Evolutionary conservation across 2,888 invertebrate species (phyloP), one percentile per base, ranked within the genome.

Genomic region (Caenorhabditis drosophilae): DNA sequence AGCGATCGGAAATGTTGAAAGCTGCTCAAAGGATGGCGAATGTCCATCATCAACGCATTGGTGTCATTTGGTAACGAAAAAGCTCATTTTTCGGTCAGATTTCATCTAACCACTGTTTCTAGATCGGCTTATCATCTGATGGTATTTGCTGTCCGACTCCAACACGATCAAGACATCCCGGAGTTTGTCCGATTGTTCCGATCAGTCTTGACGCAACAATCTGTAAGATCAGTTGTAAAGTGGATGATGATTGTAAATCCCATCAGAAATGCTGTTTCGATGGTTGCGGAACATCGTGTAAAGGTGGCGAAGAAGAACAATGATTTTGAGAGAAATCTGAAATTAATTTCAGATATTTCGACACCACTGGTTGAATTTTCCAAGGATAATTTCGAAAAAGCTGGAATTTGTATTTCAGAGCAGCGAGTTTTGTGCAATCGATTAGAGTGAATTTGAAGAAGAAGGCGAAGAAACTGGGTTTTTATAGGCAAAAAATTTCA

Each of bases 201-300:
- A 67, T 73, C 23, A 58, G 58, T 15, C 41, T 68, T 15, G 67
- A 67, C 34, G 53, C 53, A 3, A 53, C 44, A 31, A 50, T 67
- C 55, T 67, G 67, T 50, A 45, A 60, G 23, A 50, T 69, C 12
- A 53, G 61, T 36, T 77, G 77, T 44, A 42, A 60, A 20, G 66
- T 70, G 2, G 76, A 77, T 48, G 67, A 70, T 42, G 73, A 77
- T 40, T 77, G 76, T 44, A 41, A 64, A 6, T 34, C 52, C 7
- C 53, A 55, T 22, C 72, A 76, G 57, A 79, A 77, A 47, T 82
- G 82, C 53, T 82, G 82, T 52, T 78, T 75, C 48, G 74, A 80
- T 58, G 82, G 80, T 16, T 81, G 81, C 49, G 80, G 78, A 1
- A 55, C 73, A 7, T 49, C 54, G 22, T 79, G 79, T 53, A 40